Percentiles rank a stretch among this genome's conserved stretches.
These are phyloP conservation scores for Galerucella nymphaeae DNA, from an alignment of 2,888 invertebrate genomes.

Conservation along the genomic window DNA sequence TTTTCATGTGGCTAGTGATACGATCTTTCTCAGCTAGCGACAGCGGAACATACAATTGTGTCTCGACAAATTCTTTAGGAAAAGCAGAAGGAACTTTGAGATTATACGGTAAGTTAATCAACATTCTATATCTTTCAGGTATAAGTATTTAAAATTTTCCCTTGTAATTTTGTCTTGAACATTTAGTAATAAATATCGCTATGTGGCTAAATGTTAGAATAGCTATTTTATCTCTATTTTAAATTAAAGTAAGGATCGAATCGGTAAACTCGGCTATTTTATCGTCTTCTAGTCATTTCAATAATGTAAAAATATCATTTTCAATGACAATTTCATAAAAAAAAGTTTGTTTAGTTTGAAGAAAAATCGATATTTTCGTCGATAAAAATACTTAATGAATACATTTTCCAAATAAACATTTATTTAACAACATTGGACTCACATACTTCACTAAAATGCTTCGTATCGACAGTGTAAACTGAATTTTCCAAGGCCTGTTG, in stretches of 20 bases:
- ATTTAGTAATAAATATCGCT: no score
- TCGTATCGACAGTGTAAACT: conserved; percentile 45
- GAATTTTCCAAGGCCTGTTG: conserved; percentile 52
- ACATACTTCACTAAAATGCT: conserved; percentile 8
- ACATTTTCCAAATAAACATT: not conserved
- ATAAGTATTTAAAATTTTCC: no score
- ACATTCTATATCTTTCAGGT: no score
- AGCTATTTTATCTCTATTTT: no score
- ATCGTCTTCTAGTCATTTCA: no score
- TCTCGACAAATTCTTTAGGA: conserved; percentile 83
- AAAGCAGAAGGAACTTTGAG: conserved; percentile 81
- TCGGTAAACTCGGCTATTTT: no score
- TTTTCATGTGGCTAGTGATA: conserved; percentile 76
- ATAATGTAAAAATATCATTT: no score
- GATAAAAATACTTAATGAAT: not conserved
- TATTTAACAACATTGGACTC: conserved; percentile 1
- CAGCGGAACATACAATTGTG: conserved; percentile 74
- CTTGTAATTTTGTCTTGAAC: no score
- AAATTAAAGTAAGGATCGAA: no score
- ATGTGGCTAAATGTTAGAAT: no score
- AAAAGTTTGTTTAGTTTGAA: no score
- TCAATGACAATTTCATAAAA: no score
- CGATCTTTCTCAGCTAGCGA: conserved; percentile 69
- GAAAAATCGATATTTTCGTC: not conserved
- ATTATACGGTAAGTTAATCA: conserved; percentile 71